phyloP scores from a whole-genome alignment of 2,888 invertebrate genomes.

The Phragmatobia fuliginosa region DNA sequence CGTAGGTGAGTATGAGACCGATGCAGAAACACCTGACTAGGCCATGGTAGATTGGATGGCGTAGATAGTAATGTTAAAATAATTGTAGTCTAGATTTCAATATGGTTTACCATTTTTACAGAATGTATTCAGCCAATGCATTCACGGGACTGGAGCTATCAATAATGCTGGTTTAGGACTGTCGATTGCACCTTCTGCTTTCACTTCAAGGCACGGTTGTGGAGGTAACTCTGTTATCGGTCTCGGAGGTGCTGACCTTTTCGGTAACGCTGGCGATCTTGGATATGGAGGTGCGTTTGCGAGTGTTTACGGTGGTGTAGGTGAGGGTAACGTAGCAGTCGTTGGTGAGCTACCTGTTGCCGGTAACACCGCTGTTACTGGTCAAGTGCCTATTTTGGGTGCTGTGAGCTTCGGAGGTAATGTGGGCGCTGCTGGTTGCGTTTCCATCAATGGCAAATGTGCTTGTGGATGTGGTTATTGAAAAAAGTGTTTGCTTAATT shows the following conservation, averaged over 20 bases:
- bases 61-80: neutral
- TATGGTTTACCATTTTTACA: no score
- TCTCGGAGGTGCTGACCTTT: neutral
- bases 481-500: no score
- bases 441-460: conserved; percentile 22
- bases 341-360: conserved; percentile 52
- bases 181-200: neutral
- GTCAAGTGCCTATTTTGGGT: conserved; percentile 55
- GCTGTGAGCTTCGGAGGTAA: conserved; percentile 43
- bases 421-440: conserved; percentile 26
- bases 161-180: conserved; percentile 2
- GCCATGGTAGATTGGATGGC: no score
- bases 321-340: conserved; percentile 48
- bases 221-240: neutral
- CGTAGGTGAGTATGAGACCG: no score
- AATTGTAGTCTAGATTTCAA: no score
- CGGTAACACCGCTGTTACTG: conserved; percentile 44
- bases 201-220: neutral
- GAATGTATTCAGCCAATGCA: conserved; percentile 11
- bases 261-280: neutral
- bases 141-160: neutral
- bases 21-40: no score
- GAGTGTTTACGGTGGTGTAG: conserved; percentile 14
- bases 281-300: neutral
- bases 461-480: conserved; percentile 11